phyloP scores from a whole-genome alignment of 2,113 vertebrate genomes.

The Phylloscopus trochiloides region DNA sequence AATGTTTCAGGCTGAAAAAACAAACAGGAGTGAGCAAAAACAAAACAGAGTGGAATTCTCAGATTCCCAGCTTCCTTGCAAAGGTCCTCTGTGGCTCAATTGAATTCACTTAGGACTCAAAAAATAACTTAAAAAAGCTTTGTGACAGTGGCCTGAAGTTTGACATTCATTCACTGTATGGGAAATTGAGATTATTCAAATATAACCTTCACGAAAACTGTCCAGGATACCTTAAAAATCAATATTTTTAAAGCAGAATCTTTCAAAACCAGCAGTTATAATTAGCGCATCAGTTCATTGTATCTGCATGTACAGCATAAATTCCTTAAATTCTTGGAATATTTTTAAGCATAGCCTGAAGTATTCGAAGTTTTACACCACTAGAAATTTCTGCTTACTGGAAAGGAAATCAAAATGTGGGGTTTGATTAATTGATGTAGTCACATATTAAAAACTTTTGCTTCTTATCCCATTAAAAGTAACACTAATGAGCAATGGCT shows the following conservation, averaged over 20 bases:
- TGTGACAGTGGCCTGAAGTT: neutral
- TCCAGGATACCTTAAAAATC: neutral
- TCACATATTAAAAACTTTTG: constrained; percentile 83
- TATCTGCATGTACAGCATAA: neutral
- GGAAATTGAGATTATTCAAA: constrained; percentile 39
- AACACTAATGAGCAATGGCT: constrained; percentile 81
- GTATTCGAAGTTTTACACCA: neutral
- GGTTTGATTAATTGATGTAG: constrained; percentile 78
- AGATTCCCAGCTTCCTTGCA: constrained; percentile 24
- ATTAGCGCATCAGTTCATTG: neutral
- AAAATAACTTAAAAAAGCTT: constrained; percentile 27
- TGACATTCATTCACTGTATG: neutral
- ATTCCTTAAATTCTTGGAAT: neutral
- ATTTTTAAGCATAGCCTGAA: constrained; percentile 1
- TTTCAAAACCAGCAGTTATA: neutral
- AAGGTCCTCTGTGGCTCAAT: neutral
- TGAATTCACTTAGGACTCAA: neutral
- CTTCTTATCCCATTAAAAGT: constrained; percentile 87
- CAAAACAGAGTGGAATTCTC: constrained; percentile 27
- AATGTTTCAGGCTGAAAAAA: constrained; percentile 30
- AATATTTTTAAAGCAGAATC: neutral
- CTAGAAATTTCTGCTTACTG: constrained; percentile 66
- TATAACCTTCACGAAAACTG: neutral
- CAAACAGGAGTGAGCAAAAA: constrained; percentile 8
- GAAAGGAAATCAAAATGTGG: constrained; percentile 71